Base-by-base conservation (phyloP, 2,888 invertebrate genomes). In the Corbicula japonica region DNA sequence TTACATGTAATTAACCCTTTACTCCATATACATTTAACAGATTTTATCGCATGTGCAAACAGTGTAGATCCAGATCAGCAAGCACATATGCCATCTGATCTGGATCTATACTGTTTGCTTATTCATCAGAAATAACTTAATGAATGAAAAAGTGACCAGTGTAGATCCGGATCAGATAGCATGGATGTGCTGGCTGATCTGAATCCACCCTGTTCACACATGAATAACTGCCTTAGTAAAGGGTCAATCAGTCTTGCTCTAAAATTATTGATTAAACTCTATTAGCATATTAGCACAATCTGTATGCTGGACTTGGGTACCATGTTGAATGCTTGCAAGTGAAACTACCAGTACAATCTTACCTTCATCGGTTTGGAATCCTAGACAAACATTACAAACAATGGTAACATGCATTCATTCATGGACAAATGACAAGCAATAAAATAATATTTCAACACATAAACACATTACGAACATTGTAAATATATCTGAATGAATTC, bases 371-470 rank as follows among this genome's bases (percentile, higher is more conserved):
- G 38, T 66, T 32, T 54, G 52, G 35, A 34, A 26, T 52, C 66
- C 66, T 66, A 66, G 28, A 54, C 35, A 58, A 58, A 58, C 58
- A 58, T 58, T 21, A 58, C 35, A 58, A 58, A 58, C 23, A 34
- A 28, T n/a, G 21, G 35, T 58, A 35, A 58, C 35, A 35, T 4
- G 35, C 58, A 58, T 58, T 34, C 58, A 58, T 5, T 26, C 18
- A 35, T 8, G 35, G 21, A 35, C 35, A 58, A 21, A 8, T 54
- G 18, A 58, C 35, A 58, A 52, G 10, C 18, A 35, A 21, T 35
- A 30, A 32, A 28, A 50, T 26, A 6, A n/a, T 35, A 35, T 34
- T 23, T 35, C 34, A 35, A 58, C 23, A 35, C 15, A 35, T 6
- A 52, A 52, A 52, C 52, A 18, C 18, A 18, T 41, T 12, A 41